A percentile compares a stretch with the other conserved stretches of the same genome.
Conservation (phyloP, 2,113 vertebrate species). For the Otocyon megalotis region DNA sequence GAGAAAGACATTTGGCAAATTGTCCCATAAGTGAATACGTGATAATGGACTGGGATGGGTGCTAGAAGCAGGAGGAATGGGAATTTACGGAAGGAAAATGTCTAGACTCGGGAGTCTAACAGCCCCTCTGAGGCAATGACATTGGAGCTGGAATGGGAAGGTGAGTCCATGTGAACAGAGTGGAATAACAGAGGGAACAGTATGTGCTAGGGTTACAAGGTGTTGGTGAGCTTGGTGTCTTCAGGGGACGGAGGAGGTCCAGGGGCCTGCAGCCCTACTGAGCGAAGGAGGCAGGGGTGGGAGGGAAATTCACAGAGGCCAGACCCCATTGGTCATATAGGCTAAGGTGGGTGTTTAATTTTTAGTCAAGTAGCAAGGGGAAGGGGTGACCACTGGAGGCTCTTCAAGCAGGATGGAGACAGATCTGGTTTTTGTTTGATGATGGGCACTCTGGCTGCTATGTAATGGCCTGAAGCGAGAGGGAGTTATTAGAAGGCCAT, state of each 20-base stretch:
- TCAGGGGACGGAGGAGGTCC: fast-evolving
- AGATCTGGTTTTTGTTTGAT: neutral
- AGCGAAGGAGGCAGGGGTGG: neutral
- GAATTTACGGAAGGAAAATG: neutral
- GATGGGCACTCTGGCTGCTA: neutral
- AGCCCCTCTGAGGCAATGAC: neutral
- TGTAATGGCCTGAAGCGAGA: neutral
- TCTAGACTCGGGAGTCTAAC: neutral
- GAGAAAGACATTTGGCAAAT: neutral
- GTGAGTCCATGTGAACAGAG: neutral
- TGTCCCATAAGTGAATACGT: too few species aligned
- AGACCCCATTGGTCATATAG: neutral
- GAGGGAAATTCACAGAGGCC: neutral
- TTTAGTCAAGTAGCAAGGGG: neutral
- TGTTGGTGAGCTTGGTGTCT: neutral
- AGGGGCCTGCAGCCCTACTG: neutral
- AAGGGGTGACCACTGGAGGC: too few species aligned
- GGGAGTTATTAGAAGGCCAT: neutral
- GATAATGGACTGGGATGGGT: too few species aligned
- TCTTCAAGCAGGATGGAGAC: neutral
- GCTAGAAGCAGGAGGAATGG: neutral
- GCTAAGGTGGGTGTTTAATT: neutral
- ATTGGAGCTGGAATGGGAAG: neutral
- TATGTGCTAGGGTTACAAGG: neutral
- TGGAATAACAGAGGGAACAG: neutral